Base-by-base conservation (phyloP, 2,888 invertebrate species). In the Beris chalybata region DNA sequence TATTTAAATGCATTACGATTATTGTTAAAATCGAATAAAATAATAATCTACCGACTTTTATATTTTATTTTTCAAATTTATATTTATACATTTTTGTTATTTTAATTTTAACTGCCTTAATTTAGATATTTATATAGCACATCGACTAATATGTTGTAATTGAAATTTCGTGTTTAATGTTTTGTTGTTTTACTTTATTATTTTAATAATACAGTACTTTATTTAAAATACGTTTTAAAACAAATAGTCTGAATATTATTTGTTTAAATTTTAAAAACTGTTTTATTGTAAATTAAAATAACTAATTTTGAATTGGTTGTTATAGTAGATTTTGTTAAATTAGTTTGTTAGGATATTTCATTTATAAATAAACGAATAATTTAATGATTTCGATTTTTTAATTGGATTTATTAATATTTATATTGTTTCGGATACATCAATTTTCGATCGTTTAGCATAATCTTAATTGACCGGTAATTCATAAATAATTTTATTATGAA, bases 11-110 rank as follows among this genome's bases (percentile, higher is more conserved):
- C 22, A 22, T 54, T 31, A 6, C 31, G 31, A 11, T 54, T 38
- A 15, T 58, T 47, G 29, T 45, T 45, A 58, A 47, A 45, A 45
- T 58, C 44, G 45, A 58, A 58, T 58, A 22, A 47, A 47, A 7
- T 30, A 45, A 47, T 58, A 58, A 45, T 58, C 30, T 58, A 58
- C 58, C 44, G 58, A 58, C 30, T n/a, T 58, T 58, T 38, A 38
- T 38, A 7, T 12, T 47, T 12, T 58, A 45, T 29, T n/a, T 22
- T 47, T 29, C 22, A 13, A 58, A 9, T 43, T 43, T 56, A 29
- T 56, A 56, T 22, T 56, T 56, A 29, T 56, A n/a, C 56, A 58
- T 58, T 45, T 29, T 44, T 22, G 12, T 29, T 52, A 15, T 3
- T 38, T 13, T 43, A 15, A 9, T 13, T 13, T 56, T 12, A 29